Conservation (phyloP, 2,113 vertebrate species). For the Dipodomys spectabilis region DNA sequence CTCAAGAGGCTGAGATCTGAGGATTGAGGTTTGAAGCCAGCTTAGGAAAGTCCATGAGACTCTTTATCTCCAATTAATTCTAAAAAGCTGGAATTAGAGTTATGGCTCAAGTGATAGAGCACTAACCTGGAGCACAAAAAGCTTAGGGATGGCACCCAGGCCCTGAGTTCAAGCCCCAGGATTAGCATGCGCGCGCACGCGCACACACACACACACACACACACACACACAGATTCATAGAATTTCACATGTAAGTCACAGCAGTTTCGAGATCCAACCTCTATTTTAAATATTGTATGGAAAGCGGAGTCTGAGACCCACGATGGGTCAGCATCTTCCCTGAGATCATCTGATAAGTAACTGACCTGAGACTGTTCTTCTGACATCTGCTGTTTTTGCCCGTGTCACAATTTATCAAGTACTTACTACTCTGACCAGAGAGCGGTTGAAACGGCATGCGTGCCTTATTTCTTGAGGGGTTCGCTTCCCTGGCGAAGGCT, state of each 20-base stretch:
- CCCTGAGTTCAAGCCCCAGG: too few species aligned
- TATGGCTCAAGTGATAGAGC: too few species aligned
- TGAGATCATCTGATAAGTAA: neutral
- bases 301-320: neutral
- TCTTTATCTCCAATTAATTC: too few species aligned
- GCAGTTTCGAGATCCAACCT: neutral
- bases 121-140: too few species aligned
- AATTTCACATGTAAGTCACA: neutral
- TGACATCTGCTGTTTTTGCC: neutral
- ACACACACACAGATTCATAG: neutral
- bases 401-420: neutral
- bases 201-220: too few species aligned
- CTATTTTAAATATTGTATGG: neutral
- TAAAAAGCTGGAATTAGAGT: too few species aligned
- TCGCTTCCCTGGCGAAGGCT: neutral
- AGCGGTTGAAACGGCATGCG: neutral
- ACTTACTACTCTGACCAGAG: neutral
- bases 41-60: too few species aligned
- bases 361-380: neutral
- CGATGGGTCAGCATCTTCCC: neutral
- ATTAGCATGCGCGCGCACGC: too few species aligned
- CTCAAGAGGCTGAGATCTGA: too few species aligned
- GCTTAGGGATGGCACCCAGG: too few species aligned
- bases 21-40: too few species aligned
- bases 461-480: constrained; percentile 7